phyloP scores from a whole-genome alignment of 2,113 vertebrate species.

The Haemorhous mexicanus region DNA sequence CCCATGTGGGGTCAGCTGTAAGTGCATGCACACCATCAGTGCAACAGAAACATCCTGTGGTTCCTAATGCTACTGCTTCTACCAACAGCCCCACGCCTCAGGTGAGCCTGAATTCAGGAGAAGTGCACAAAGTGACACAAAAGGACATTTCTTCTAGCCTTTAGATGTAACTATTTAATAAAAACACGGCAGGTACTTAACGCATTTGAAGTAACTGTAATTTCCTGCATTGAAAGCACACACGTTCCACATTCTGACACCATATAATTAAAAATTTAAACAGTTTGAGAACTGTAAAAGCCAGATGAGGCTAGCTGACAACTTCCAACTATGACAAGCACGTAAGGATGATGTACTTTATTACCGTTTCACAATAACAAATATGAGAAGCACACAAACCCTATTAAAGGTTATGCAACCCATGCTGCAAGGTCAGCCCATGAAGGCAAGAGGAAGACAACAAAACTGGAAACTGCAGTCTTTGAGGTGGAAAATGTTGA shows the following conservation, averaged over 20 bases:
- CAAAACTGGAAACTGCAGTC: not conserved
- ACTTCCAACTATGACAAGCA: not conserved
- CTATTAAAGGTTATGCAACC: not conserved
- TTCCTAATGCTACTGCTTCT: not conserved
- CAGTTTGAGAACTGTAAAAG: not conserved
- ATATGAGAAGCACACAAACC: not conserved
- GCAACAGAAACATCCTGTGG: not conserved
- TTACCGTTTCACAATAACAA: not conserved
- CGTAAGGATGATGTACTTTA: not conserved
- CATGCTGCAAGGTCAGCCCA: not conserved
- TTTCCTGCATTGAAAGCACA: not conserved
- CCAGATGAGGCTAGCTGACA: not conserved
- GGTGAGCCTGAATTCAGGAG: not conserved
- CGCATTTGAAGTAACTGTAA: not conserved
- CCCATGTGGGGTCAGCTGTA: accelerated
- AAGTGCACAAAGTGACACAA: not conserved
- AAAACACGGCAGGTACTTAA: not conserved
- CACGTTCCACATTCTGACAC: not conserved
- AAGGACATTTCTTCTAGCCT: not conserved
- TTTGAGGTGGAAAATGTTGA: not conserved
- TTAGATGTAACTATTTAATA: not conserved
- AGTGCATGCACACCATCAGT: not conserved
- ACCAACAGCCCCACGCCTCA: not conserved
- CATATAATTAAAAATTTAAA: not conserved
- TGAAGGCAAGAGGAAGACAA: not conserved